Evolutionary conservation across 2,113 vertebrate species (phyloP).

Genomic region (Thalassarche chlororhynchos): DNA sequence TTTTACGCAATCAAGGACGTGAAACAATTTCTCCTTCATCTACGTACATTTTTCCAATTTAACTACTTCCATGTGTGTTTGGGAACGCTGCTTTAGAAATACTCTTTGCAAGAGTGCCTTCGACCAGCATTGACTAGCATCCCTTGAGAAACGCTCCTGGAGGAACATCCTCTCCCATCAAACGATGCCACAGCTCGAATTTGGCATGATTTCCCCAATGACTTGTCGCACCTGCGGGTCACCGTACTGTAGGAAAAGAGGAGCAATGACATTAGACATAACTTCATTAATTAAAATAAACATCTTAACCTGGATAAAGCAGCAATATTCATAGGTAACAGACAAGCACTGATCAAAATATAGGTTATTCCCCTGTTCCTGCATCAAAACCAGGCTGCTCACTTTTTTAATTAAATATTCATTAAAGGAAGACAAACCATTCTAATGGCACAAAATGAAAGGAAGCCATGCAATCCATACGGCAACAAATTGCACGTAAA

Average conservation of each 20-base stretch:
- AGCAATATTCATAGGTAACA: not conserved
- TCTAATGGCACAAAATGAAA: fast-evolving
- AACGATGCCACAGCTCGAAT: not conserved
- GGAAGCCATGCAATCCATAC: not conserved
- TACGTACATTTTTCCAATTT: not conserved
- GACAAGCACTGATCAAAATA: not conserved
- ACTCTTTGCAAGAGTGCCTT: not conserved
- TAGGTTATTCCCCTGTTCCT: not conserved
- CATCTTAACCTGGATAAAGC: not conserved
- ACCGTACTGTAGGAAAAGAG: not conserved
- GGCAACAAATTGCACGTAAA: fast-evolving
- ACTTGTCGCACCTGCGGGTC: fast-evolving
- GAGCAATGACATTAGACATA: fast-evolving
- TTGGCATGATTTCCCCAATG: too few species aligned
- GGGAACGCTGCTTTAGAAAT: not conserved
- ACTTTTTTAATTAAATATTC: fast-evolving
- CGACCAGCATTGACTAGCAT: fast-evolving
- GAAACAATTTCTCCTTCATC: not conserved
- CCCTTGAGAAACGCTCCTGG: fast-evolving
- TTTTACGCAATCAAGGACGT: not conserved
- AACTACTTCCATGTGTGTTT: not conserved
- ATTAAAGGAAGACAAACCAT: not conserved
- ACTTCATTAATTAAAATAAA: not conserved
- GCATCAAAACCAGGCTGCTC: not conserved
- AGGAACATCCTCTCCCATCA: not conserved